Conservation (phyloP, 2,113 vertebrate genomes). For the Marmota monax region DNA sequence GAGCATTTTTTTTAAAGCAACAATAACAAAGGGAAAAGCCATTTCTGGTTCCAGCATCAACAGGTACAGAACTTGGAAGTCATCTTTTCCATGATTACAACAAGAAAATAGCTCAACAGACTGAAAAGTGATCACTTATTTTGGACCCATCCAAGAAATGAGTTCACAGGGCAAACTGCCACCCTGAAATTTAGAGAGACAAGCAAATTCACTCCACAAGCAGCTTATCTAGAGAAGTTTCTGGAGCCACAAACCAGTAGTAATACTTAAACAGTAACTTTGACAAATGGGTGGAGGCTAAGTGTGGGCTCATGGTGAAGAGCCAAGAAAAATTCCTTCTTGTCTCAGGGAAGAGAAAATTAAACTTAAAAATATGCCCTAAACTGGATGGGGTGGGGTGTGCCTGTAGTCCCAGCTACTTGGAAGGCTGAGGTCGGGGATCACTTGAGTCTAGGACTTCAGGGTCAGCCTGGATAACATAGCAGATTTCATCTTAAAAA, state of each 20-base stretch:
- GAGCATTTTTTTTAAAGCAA: slow-evolving; percentile 85
- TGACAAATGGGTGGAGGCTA: not conserved
- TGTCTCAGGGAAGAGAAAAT: not conserved
- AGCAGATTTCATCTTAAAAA: not conserved
- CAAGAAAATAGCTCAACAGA: not conserved
- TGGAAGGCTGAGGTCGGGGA: not conserved
- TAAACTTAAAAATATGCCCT: not conserved
- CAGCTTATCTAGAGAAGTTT: not conserved
- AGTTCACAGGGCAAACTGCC: not conserved
- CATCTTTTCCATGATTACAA: not conserved
- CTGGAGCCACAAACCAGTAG: not conserved
- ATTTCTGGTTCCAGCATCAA: slow-evolving; percentile 54
- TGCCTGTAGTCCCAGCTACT: not conserved
- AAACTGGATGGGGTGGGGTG: not conserved
- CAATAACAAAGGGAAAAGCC: slow-evolving; percentile 70
- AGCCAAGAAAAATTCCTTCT: not conserved
- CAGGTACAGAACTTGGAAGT: not conserved
- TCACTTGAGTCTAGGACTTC: not conserved
- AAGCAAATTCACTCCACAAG: slow-evolving; percentile 80
- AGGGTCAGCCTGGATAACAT: not conserved
- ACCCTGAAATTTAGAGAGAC: not conserved
- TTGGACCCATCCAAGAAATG: not conserved
- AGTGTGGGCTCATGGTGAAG: not conserved
- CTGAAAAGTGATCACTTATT: not conserved
- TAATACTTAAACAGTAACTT: not conserved